Conservation (phyloP, 2,113 vertebrate genomes). For the Silurus asotus region DNA sequence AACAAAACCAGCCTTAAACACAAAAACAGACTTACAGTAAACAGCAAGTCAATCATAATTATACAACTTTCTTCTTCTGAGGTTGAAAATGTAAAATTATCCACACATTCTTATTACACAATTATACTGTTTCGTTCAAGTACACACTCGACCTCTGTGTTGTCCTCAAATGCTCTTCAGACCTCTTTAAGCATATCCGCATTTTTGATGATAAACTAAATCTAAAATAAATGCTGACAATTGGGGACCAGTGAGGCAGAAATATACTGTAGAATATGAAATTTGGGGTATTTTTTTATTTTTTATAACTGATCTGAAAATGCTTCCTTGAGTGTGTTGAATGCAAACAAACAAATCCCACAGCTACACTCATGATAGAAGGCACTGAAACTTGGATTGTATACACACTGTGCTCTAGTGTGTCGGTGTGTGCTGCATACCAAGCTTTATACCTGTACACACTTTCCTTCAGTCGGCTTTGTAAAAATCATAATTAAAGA, state of each 20-base stretch:
- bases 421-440: conserved; percentile 21
- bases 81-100: conserved; percentile 59
- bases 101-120: conserved; percentile 53
- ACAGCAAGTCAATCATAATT: conserved; percentile 56
- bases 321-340: background rate
- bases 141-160: conserved; percentile 36
- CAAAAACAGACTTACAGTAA: conserved; percentile 61
- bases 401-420: conserved; percentile 47
- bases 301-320: conserved; percentile 7
- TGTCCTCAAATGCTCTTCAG: conserved; percentile 3
- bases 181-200: conserved; percentile 28
- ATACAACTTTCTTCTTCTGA: conserved; percentile 40
- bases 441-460: conserved; percentile 31
- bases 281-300: background rate
- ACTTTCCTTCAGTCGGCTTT: conserved; percentile 19
- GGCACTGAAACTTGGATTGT: conserved; percentile 69
- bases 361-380: conserved; percentile 63
- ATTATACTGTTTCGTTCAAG: conserved; percentile 41
- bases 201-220: background rate
- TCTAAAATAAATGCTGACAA: background rate
- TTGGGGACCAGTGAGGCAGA: background rate
- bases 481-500: background rate
- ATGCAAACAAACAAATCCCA: conserved; percentile 24
- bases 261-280: background rate
- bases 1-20: conserved; percentile 43